Evolutionary conservation across 2,888 invertebrate genomes (phyloP), one percentile per base, ranked within the genome.

Genomic region (Uloborus plumipes): DNA sequence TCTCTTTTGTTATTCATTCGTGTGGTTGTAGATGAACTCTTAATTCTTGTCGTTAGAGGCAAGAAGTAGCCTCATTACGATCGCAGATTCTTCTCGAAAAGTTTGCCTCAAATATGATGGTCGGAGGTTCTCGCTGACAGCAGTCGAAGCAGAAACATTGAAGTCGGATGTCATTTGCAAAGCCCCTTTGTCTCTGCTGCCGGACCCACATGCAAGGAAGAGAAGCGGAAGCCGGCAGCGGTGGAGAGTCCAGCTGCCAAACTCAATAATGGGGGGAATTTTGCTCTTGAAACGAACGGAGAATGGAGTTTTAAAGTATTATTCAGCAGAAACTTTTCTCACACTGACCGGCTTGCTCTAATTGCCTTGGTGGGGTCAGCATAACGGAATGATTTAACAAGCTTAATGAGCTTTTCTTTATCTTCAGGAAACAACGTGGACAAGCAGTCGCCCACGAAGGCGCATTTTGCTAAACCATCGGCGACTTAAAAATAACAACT

Each of bases 141-240:
- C 75, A 82, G 71, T 82, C 81, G 81, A 82, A 76, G 75, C 81
- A 82, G 75, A 82, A 76, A 70, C 81, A 82, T 82, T 51, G 51
- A 61, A 71, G 75, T 82, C 75, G 81, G 81, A 82, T 82, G 81
- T 76, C 70, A 71, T 82, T 82, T 82, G 81, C 75, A 65, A 71
- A 51, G 75, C 67, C 71, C 66, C 66, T 49, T 82, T 82, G 81
- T 82, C 81, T 75, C 18, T 39, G 39, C 47, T 20, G 58, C 81
- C 65, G 75, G 75, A 75, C 81, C 69, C 49, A 47, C n/a, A 64
- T 81, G 55, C 70, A 55, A 67, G 51, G 58, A 69, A 69, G 80
- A 66, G 31, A 70, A 64, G 50, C 66, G 79, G 79, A 72, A 72
- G 59, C 31, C 22, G 50, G 51, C 7, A 39, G 20, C 20, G 47